These are phyloP conservation scores for Lumbricus terrestris DNA, from an alignment of 2,888 invertebrate genomes.

Conservation along the genomic window DNA sequence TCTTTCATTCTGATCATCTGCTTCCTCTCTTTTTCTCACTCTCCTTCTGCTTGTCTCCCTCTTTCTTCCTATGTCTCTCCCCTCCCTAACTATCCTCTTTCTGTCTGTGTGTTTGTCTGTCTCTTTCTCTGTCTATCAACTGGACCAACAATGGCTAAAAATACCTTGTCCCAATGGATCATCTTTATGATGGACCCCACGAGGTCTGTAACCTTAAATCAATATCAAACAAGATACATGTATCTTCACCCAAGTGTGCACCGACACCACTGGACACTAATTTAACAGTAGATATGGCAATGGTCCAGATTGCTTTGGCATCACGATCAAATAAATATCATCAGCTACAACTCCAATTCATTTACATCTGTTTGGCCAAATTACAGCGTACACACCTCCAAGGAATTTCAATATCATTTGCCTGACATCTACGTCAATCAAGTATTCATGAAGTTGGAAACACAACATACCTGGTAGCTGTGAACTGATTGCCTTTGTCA, in stretches of 20 bases:
- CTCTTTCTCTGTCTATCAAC: not conserved
- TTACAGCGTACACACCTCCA: not conserved
- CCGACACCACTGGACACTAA: not conserved
- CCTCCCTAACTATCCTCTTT: not conserved
- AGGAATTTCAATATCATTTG: not conserved
- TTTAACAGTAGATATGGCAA: not conserved
- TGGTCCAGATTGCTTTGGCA: not conserved
- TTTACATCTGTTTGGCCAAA: not conserved
- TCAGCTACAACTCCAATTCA: not conserved
- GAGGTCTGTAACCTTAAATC: not conserved
- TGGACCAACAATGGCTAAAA: not conserved
- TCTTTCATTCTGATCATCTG: too few relatives aligned
- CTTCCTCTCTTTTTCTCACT: too few relatives aligned
- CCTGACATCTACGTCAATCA: not conserved
- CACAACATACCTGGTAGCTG: conserved; percentile 51
- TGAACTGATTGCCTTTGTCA: conserved; percentile 48
- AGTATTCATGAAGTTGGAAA: not conserved
- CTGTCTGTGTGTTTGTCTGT: too few relatives aligned
- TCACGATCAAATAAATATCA: not conserved
- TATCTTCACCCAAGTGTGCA: not conserved
- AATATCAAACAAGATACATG: not conserved
- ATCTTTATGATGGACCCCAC: not conserved
- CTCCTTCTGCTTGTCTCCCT: not conserved
- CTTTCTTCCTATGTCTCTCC: not conserved
- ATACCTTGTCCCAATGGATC: not conserved